These are phyloP conservation scores for Dendrocincla fuliginosa DNA, from an alignment of 2,797 vertebrate species.

Conservation along the genomic window DNA sequence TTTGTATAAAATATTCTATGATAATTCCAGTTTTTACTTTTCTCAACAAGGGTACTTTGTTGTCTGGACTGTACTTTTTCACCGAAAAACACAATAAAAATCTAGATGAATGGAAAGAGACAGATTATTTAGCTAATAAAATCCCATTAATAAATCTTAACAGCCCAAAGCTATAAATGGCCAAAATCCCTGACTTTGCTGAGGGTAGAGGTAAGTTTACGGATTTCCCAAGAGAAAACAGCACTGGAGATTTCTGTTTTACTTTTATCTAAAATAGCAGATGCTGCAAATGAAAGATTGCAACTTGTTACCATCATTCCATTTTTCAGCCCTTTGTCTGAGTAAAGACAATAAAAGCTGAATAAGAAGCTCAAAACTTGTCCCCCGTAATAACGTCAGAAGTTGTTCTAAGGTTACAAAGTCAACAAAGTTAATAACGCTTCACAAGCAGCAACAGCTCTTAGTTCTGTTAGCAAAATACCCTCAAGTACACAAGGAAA, in stretches of 20 bases:
- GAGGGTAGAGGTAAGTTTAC: not conserved
- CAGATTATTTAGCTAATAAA: not conserved
- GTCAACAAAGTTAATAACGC: conserved; percentile 3
- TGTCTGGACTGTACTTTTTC: not conserved
- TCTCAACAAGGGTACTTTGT: not conserved
- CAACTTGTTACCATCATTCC: not conserved
- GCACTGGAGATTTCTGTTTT: not conserved
- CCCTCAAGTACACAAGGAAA: not conserved
- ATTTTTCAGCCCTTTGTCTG: not conserved
- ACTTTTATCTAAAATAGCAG: not conserved
- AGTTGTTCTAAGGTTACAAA: not conserved
- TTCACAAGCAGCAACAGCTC: not conserved
- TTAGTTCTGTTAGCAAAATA: conserved; percentile 21
- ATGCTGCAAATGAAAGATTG: not conserved
- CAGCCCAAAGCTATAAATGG: not conserved
- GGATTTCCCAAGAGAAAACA: not conserved
- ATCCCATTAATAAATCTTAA: not conserved
- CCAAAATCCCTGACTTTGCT: not conserved
- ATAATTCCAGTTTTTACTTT: not conserved
- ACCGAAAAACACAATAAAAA: not conserved
- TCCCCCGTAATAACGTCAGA: not conserved
- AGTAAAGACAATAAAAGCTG: not conserved
- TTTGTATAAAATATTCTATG: not conserved
- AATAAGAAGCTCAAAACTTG: not conserved
- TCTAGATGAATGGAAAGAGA: not conserved